These are phyloP conservation scores for Nibea coibor DNA, from an alignment of 2,113 vertebrate genomes.

Conservation along the genomic window DNA sequence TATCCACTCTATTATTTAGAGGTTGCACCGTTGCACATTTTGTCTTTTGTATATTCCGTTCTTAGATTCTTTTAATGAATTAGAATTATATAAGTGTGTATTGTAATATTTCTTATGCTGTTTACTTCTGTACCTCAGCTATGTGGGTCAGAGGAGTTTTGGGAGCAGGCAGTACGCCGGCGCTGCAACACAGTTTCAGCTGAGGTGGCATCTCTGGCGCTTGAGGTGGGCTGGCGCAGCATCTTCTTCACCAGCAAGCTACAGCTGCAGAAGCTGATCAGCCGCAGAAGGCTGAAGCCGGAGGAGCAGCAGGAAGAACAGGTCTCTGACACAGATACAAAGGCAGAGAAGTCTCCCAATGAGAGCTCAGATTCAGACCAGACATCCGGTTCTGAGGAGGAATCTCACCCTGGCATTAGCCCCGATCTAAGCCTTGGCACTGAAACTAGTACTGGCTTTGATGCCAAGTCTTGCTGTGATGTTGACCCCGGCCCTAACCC, in stretches of 20 bases:
- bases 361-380: conserved; percentile 21
- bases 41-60: not conserved
- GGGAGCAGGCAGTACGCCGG: conserved; percentile 81
- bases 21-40: not conserved
- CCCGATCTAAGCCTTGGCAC: not conserved
- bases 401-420: conserved; percentile 7
- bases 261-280: conserved; percentile 86
- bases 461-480: conserved; percentile 8
- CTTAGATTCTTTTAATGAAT: not conserved
- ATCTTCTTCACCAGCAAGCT: conserved; percentile 88
- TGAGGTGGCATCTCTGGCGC: conserved; percentile 82
- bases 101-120: not conserved
- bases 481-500: not conserved
- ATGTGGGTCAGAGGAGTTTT: conserved; percentile 83
- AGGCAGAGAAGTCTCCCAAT: conserved; percentile 5
- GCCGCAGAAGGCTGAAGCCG: conserved; percentile 68
- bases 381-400: not conserved
- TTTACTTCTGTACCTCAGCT: conserved; percentile 68
- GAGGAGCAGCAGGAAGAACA: conserved; percentile 25
- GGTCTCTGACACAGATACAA: not conserved
- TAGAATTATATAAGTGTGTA: not conserved
- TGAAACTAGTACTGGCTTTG: not conserved
- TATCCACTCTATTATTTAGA: not conserved
- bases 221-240: conserved; percentile 85
- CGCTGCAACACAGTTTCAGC: conserved; percentile 77